A percentile compares a stretch with the other conserved stretches of the same genome.
These are phyloP conservation scores for Calameuta filiformis DNA, from an alignment of 2,888 invertebrate genomes.

Conservation along the genomic window DNA sequence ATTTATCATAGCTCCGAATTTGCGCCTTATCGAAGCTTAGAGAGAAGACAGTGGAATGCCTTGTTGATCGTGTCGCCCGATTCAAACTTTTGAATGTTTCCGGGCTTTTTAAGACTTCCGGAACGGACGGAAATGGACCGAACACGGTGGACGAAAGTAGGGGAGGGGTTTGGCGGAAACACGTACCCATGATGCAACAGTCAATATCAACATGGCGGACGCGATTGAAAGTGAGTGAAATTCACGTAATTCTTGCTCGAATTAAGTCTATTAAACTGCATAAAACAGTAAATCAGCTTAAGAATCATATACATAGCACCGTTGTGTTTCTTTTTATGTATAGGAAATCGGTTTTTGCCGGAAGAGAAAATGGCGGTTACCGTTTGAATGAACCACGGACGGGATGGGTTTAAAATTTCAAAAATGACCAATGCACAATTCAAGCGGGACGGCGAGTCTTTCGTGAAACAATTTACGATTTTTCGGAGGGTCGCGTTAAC, in stretches of 20 bases:
- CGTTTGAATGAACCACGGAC: conserved; percentile 45
- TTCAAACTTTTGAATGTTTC: neutral
- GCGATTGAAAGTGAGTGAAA: conserved; percentile 81
- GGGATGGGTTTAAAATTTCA: conserved; percentile 62
- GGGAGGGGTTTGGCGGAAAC: conserved; percentile 43
- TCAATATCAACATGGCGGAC: conserved; percentile 82
- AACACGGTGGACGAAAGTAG: neutral
- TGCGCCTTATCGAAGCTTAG: neutral
- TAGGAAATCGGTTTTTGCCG: neutral
- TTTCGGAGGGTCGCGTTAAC: conserved; percentile 13
- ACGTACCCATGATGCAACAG: conserved; percentile 60
- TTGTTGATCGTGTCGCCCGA: neutral
- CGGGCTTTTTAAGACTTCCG: conserved; percentile 3
- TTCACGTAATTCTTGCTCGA: conserved; percentile 62
- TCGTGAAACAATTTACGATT: conserved; percentile 32
- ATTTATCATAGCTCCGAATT: neutral
- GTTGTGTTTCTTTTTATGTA: neutral
- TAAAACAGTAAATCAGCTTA: conserved; percentile 28
- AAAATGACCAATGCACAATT: conserved; percentile 62
- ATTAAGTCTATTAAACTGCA: conserved; percentile 32
- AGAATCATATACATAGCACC: conserved; percentile 10
- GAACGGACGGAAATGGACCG: conserved; percentile 19
- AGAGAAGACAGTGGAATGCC: neutral
- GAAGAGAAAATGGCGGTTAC: conserved; percentile 22
- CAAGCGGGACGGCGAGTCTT: conserved; percentile 55